Conservation (phyloP, 2,113 vertebrate genomes). For the Jaculus jaculus region DNA sequence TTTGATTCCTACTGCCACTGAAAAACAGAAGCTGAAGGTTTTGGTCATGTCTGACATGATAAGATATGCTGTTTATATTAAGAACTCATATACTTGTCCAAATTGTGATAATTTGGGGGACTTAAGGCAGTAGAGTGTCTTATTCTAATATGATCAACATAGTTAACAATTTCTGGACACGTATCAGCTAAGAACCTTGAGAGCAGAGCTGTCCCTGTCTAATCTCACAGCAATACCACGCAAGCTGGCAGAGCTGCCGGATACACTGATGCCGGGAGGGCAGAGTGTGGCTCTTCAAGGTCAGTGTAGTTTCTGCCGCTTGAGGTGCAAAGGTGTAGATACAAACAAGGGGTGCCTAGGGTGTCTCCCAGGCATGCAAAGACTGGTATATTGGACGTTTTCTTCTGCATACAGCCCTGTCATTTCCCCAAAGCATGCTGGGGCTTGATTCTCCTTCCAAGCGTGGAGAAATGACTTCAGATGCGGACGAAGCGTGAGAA, state of each 20-base stretch:
- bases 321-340: not conserved
- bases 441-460: not conserved
- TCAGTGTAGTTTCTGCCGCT: not conserved
- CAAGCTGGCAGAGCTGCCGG: not conserved
- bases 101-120: not conserved
- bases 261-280: not conserved
- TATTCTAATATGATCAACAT: not conserved
- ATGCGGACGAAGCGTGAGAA: not conserved
- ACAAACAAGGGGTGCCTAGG: not conserved
- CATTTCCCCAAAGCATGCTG: not conserved
- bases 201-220: not conserved
- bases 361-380: not conserved
- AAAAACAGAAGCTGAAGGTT: not conserved
- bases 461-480: not conserved
- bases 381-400: not conserved
- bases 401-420: not conserved
- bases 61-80: not conserved
- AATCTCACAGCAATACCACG: not conserved
- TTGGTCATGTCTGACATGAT: not conserved
- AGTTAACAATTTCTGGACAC: not conserved
- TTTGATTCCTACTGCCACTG: not conserved
- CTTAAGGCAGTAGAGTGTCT: not conserved
- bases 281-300: not conserved
- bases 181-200: constrained; percentile 16
- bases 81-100: not conserved